phyloP scores from a whole-genome alignment of 2,888 invertebrate genomes.

The Anodontia alba region DNA sequence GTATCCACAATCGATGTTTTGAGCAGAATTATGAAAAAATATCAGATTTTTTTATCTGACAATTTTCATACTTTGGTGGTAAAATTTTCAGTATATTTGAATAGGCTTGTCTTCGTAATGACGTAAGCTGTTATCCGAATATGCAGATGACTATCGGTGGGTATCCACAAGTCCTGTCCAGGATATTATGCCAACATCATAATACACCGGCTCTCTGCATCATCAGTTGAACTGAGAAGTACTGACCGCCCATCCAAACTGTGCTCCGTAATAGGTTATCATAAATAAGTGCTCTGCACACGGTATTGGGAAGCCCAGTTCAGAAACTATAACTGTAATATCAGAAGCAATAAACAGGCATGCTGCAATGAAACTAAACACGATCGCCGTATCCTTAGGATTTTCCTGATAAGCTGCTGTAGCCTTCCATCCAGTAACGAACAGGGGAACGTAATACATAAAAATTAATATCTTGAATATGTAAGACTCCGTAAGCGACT shows the following conservation, averaged over 20 bases:
- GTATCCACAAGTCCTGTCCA: no score
- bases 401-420: slow-evolving; percentile 63
- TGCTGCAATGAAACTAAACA: slow-evolving; percentile 67
- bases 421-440: slow-evolving; percentile 70
- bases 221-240: slow-evolving; percentile 50
- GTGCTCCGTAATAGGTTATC: slow-evolving; percentile 73
- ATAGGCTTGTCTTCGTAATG: no score
- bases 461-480: slow-evolving; percentile 59
- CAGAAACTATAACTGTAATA: slow-evolving; percentile 67
- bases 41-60: no score
- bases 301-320: slow-evolving; percentile 66
- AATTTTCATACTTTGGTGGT: no score
- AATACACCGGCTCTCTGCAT: no score
- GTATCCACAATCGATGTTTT: no score
- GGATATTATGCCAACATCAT: no score
- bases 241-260: slow-evolving; percentile 71
- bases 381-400: slow-evolving; percentile 52
- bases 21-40: no score
- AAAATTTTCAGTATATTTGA: no score
- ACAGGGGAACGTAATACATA: slow-evolving; percentile 66
- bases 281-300: slow-evolving; percentile 68
- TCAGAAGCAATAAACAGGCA: slow-evolving; percentile 72
- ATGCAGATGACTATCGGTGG: no score
- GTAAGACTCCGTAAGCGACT: slow-evolving; percentile 51
- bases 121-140: no score